A percentile compares a stretch with the other conserved stretches of the same genome.
These are phyloP conservation scores for Calidris pygmaea DNA, from an alignment of 2,113 vertebrate genomes.

Conservation along the genomic window DNA sequence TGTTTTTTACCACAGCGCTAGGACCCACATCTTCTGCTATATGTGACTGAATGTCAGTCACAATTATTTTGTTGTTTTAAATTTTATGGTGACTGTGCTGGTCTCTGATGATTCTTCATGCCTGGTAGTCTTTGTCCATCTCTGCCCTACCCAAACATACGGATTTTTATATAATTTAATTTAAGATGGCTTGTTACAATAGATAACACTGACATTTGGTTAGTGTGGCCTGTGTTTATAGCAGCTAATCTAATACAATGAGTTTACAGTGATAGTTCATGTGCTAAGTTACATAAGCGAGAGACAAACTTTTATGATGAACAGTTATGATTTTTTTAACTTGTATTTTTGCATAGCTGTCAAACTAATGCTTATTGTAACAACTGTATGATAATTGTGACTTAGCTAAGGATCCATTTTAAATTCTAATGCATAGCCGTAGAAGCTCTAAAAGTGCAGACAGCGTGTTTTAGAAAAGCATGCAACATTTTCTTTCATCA, in stretches of 20 bases:
- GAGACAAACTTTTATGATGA: background rate
- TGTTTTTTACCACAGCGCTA: background rate
- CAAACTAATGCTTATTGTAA: background rate
- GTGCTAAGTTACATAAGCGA: background rate
- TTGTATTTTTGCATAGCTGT: background rate
- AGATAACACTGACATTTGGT: background rate
- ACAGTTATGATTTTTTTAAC: background rate
- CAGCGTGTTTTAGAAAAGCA: background rate
- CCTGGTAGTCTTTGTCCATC: background rate
- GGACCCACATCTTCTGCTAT: background rate
- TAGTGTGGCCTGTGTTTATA: background rate
- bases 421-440: background rate
- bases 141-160: background rate
- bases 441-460: background rate
- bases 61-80: background rate
- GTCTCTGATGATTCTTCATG: background rate
- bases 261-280: background rate
- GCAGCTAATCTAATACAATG: background rate
- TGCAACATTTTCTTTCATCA: background rate
- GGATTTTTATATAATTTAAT: background rate
- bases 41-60: background rate
- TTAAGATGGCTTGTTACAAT: background rate
- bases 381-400: background rate
- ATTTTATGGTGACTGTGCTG: accelerated
- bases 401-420: background rate